Conservation (phyloP, 2,797 vertebrate genomes). For the Buceros bicornis region DNA sequence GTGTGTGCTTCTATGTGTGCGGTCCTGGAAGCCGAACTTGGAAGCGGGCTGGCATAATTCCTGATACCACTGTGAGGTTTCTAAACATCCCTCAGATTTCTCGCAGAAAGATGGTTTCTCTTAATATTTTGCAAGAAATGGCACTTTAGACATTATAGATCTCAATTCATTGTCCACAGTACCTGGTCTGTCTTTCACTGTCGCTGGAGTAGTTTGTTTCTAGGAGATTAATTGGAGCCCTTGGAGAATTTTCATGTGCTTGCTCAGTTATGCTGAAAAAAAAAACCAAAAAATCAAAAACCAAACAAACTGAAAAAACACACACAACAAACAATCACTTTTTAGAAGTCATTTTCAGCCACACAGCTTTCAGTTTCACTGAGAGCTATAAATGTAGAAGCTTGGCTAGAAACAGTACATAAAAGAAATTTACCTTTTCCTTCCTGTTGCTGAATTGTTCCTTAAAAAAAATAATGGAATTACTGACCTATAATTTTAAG, state of each 20-base stretch:
- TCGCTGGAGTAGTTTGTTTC: constrained; percentile 11
- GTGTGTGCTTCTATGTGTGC: background rate
- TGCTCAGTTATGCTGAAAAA: constrained; percentile 56
- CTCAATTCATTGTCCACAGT: background rate
- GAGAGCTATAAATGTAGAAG: background rate
- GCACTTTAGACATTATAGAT: background rate
- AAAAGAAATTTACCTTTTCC: background rate
- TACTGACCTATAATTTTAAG: background rate
- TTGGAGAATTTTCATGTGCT: background rate
- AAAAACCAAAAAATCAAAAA: background rate
- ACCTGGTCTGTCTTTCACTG: constrained; percentile 61
- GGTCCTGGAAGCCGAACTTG: background rate
- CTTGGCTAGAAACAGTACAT: background rate
- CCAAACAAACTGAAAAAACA: background rate
- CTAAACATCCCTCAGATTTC: background rate
- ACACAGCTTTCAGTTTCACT: background rate
- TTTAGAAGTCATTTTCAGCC: background rate
- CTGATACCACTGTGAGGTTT: background rate
- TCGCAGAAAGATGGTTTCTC: background rate
- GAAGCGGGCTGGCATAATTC: background rate
- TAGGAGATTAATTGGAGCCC: background rate
- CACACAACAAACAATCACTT: background rate
- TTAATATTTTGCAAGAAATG: background rate
- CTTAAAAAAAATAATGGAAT: background rate
- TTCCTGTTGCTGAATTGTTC: background rate